Conservation (phyloP, 2,113 vertebrate species). For the Pleuronectes platessa region DNA sequence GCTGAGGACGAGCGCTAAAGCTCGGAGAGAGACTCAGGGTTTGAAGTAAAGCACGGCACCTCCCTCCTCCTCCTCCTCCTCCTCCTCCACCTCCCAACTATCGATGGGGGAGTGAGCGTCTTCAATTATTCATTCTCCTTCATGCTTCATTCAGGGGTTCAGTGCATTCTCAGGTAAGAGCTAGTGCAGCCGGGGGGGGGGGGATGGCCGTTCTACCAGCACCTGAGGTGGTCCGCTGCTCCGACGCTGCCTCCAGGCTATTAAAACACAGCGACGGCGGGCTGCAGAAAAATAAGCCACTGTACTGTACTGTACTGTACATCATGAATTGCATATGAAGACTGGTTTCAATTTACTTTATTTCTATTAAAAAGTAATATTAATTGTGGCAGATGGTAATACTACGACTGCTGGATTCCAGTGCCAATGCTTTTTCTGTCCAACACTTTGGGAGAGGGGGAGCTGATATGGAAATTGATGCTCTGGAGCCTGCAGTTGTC, state of each 20-base stretch:
- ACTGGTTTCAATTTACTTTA: slow-evolving; percentile 45
- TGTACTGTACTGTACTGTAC: slow-evolving; percentile 23
- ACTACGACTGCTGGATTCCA: slow-evolving; percentile 53
- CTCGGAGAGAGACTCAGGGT: slow-evolving; percentile 49
- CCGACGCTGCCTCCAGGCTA: slow-evolving; percentile 54
- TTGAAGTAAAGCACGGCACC: slow-evolving; percentile 56
- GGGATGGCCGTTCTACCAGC: slow-evolving; percentile 61
- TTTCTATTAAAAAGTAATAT: slow-evolving; percentile 26
- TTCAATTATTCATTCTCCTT: slow-evolving; percentile 77
- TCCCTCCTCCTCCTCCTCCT: slow-evolving; percentile 75
- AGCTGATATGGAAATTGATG: slow-evolving; percentile 41
- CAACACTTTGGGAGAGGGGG: slow-evolving; percentile 34
- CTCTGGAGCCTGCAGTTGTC: slow-evolving; percentile 73
- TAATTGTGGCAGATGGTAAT: slow-evolving; percentile 57
- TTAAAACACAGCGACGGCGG: slow-evolving; percentile 39
- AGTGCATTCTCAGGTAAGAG: slow-evolving; percentile 74
- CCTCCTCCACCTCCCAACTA: slow-evolving; percentile 56
- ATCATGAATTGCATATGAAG: slow-evolving; percentile 11
- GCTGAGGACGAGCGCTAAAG: slow-evolving; percentile 43
- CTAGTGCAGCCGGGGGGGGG: slow-evolving; percentile 41
- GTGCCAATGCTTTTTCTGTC: slow-evolving; percentile 58
- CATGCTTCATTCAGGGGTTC: slow-evolving; percentile 77
- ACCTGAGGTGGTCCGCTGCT: slow-evolving; percentile 64
- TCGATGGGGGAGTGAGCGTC: slow-evolving; percentile 60
- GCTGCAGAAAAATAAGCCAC: slow-evolving; percentile 28